Evolutionary conservation across 2,797 vertebrate genomes (phyloP), one percentile per base, ranked within the genome.

Genomic region (Alauda arvensis): DNA sequence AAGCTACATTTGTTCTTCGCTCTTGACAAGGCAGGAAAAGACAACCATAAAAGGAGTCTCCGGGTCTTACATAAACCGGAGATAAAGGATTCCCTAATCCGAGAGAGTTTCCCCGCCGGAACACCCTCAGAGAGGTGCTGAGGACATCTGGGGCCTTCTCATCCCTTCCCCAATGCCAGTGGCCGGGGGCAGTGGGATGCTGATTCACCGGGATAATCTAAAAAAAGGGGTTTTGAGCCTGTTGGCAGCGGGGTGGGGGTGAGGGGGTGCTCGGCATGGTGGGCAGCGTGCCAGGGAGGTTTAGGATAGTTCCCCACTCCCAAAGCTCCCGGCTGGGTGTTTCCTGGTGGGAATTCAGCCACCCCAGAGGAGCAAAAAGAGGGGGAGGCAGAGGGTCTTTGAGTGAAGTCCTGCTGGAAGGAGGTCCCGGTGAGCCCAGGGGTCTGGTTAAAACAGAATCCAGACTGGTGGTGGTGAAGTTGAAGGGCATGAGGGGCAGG

Each of bases 41-140:
- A 20, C 48, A 61, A 85, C 95, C 95, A 96, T 96, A 96, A 96
- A 96, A 96, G 95, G 95, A 95, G 33, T 71, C 74, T 78, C 87
- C 85, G 94, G 85, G 81, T 80, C 31, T 96, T 96, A 96, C 70
- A 88, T 96, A 96, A 96, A 2, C 14, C 48, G 56, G 65, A 65
- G 94, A 93, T 78, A 87, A 93, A 96, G 95, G 95, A 95, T 94
- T 96, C 95, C 95, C 94, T 96, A 87, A 88, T 92, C 78, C 1
- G 39, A 71, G 90, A 93, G 92, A 72, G 83, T 91, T 87, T 95
- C 93, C 91, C 92, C 0, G 61, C 94, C 78, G 79, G 94, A 96
- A 93, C 89, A 88, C 59, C 84, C 93, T 91, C 29, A 0, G 85
- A 79, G 68, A 42, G 83, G 72, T 71, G 45, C 79, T 77, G 83